Evolutionary conservation across 1,140 invertebrate species (phyloP).

Genomic region (Orius laevigatus): DNA sequence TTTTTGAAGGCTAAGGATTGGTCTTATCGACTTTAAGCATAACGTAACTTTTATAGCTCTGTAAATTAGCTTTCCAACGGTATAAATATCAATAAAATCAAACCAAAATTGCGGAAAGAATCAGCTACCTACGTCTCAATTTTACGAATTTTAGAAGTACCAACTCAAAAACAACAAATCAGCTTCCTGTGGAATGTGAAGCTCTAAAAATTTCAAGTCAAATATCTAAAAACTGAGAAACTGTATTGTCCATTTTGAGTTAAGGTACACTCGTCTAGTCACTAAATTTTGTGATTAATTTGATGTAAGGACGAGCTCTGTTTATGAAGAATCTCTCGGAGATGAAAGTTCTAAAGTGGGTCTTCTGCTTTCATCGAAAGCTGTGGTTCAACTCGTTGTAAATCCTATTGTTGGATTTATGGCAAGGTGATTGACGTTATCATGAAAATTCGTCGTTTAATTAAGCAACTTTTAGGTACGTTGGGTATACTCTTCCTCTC

Average conservation of each 20-base stretch:
- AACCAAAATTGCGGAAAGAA: too few relatives aligned
- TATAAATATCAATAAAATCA: too few relatives aligned
- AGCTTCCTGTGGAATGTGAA: neutral
- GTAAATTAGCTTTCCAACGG: too few relatives aligned
- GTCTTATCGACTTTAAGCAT: too few relatives aligned
- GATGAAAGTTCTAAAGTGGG: slow-evolving; percentile 49
- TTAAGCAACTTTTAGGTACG: slow-evolving; percentile 20
- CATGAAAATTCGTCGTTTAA: neutral
- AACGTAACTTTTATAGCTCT: too few relatives aligned
- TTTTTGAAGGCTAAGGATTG: too few relatives aligned
- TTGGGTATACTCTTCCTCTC: slow-evolving; percentile 67
- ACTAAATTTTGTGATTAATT: neutral
- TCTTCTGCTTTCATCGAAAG: slow-evolving; percentile 69
- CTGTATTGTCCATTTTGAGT: neutral
- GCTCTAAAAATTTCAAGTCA: neutral
- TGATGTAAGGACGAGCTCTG: slow-evolving; percentile 3
- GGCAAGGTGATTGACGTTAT: slow-evolving; percentile 28
- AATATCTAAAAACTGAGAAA: neutral
- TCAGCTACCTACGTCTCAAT: too few relatives aligned
- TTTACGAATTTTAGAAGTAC: too few relatives aligned
- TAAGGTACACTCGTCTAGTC: neutral
- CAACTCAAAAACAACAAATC: too few relatives aligned
- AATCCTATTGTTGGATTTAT: slow-evolving; percentile 67
- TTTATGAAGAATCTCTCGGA: slow-evolving; percentile 15
- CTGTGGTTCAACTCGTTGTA: slow-evolving; percentile 65